Evolutionary conservation across 2,888 invertebrate species (phyloP).

Genomic region (Subacronicta megacephala): DNA sequence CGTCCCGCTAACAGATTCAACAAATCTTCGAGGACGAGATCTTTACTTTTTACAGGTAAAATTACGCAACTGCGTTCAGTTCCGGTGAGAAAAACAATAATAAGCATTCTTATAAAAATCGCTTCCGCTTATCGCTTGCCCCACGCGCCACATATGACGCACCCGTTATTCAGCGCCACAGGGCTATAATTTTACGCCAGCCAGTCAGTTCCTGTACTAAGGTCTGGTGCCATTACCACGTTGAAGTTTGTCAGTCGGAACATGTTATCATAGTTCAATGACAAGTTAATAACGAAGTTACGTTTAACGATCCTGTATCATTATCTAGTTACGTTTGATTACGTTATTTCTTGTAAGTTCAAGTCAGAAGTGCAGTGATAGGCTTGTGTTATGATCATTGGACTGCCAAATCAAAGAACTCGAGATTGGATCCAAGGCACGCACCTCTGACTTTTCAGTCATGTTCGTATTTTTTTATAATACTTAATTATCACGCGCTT

Average conservation of each 20-base stretch:
- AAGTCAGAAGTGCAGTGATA: too few relatives aligned
- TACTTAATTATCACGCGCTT: too few relatives aligned
- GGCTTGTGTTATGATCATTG: too few relatives aligned
- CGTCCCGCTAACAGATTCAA: too few relatives aligned
- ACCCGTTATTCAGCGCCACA: constrained; percentile 57
- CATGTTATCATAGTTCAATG: constrained; percentile 25
- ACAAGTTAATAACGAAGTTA: constrained; percentile 2
- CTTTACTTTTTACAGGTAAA: too few relatives aligned
- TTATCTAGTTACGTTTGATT: not conserved
- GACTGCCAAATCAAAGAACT: too few relatives aligned
- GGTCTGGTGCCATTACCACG: constrained; percentile 33
- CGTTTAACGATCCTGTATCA: not conserved
- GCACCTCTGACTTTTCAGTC: too few relatives aligned
- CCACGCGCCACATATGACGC: constrained; percentile 26
- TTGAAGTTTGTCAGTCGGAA: constrained; percentile 18
- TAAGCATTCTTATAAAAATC: constrained; percentile 2
- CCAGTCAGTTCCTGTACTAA: constrained; percentile 36
- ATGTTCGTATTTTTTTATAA: too few relatives aligned
- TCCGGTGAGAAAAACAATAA: too few relatives aligned
- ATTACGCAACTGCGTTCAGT: too few relatives aligned
- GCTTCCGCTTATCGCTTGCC: constrained; percentile 8
- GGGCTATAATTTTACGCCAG: constrained; percentile 61
- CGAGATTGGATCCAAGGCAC: too few relatives aligned
- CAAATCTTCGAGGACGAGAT: too few relatives aligned
- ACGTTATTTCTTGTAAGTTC: not conserved